phyloP scores from a whole-genome alignment of 2,797 vertebrate genomes.

The Hydrocynus forskahlii region DNA sequence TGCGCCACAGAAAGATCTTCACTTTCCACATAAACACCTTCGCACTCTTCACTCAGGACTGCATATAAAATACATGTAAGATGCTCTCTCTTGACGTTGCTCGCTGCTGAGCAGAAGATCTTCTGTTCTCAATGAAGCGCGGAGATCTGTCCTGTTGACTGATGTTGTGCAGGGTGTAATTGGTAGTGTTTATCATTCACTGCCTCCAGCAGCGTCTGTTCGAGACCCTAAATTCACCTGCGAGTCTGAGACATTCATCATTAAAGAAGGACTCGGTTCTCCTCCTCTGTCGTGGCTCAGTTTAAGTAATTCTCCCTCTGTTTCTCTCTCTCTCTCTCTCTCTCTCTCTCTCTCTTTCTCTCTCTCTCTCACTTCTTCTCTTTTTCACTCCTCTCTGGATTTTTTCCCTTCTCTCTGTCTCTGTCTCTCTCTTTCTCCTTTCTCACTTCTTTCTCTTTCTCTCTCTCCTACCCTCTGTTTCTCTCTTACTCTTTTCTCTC shows the following conservation, averaged over 20 bases:
- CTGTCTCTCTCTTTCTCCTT: too few species aligned
- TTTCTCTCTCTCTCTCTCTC: constrained; percentile 9
- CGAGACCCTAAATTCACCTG: neutral
- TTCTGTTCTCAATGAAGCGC: neutral
- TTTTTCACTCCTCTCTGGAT: neutral
- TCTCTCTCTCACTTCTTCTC: neutral
- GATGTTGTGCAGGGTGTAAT: neutral
- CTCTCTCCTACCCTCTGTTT: too few species aligned
- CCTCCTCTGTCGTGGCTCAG: too few species aligned
- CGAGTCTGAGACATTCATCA: neutral
- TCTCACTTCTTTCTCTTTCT: too few species aligned
- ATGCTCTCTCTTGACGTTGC: too few species aligned
- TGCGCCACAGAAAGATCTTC: too few species aligned
- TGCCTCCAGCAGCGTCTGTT: neutral
- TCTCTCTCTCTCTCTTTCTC: neutral
- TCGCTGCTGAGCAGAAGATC: neutral
- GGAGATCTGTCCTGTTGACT: neutral
- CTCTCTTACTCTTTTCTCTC: too few species aligned
- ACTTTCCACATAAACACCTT: too few species aligned
- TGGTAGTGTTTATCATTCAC: neutral
- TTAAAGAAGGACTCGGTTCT: neutral
- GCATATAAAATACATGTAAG: too few species aligned
- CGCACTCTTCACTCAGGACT: too few species aligned
- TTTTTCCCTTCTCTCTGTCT: too few species aligned
- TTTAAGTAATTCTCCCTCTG: neutral